Base-by-base conservation (phyloP, 1,140 invertebrate genomes). In the Chymomyza costata region DNA sequence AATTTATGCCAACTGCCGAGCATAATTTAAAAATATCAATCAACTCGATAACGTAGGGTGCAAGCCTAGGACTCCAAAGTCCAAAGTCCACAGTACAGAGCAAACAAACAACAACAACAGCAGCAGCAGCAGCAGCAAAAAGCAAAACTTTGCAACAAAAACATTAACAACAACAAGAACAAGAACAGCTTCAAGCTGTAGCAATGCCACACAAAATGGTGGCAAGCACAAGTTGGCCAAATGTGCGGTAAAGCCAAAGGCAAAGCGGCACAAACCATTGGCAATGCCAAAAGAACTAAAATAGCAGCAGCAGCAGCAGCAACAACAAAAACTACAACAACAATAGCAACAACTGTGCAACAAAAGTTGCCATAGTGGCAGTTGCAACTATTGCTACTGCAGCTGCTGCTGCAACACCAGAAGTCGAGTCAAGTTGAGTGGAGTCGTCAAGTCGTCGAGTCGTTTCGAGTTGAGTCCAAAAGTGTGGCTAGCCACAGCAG, bases 1-100 rank as follows among this genome's bases (percentile, higher is more conserved):
- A 78, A 78, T 78, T 78, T 78, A 80, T 78, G 73, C 73, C 71
- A 51, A 80, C 73, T 80, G 73, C 67, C 67, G 73, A 63, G 78
- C 73, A 78, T 80, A 73, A 78, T 78, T 78, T 78, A 73, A 80
- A 80, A 78, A 78, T 78, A 78, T 78, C 73, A 78, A 78, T 78
- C 73, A 78, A 78, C 74, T 80, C 73, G 73, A 80, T 78, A 78
- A 73, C 73, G 73, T 58, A 67, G 73, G 64, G 44, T 50, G 32
- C 44, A 28, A n/a, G 10, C 28, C n/a, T n/a, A n/a, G n/a, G n/a
- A n/a, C n/a, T n/a, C n/a, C n/a, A n/a, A n/a, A n/a, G n/a, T n/a
- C n/a, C n/a, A n/a, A n/a, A n/a, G n/a, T n/a, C n/a, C n/a, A 34
- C 57, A 39, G 25, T 44, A 40, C 32, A 13, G 16, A 37, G 18